phyloP scores from a whole-genome alignment of 2,797 vertebrate genomes.

The Anomalospiza imberbis region DNA sequence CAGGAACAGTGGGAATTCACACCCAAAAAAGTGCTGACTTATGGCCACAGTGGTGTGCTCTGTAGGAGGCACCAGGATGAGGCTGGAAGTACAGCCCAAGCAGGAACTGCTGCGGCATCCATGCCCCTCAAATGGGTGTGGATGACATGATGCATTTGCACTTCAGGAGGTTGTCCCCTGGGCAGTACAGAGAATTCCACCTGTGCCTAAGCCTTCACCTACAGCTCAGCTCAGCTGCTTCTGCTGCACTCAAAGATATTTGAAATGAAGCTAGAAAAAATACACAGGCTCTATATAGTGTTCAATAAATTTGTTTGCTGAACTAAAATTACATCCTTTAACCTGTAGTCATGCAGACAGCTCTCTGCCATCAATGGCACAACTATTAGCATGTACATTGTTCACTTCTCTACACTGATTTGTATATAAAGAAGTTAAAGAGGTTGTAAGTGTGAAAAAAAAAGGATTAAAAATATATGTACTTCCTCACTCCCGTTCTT shows the following conservation, averaged over 20 bases:
- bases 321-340: background rate
- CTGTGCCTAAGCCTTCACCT: background rate
- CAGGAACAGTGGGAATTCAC: background rate
- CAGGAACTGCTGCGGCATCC: background rate
- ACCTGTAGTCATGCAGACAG: background rate
- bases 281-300: background rate
- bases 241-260: background rate
- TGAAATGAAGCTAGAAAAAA: background rate
- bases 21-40: background rate
- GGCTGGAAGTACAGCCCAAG: background rate
- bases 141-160: background rate
- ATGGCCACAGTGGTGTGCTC: fast-evolving
- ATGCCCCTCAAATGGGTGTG: background rate
- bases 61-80: background rate
- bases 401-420: background rate
- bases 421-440: background rate
- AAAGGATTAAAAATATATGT: background rate
- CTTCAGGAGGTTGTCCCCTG: background rate
- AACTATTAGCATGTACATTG: too few species aligned
- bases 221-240: background rate
- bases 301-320: background rate
- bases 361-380: background rate
- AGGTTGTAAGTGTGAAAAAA: background rate
- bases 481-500: constrained; percentile 12
- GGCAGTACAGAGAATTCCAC: background rate